Percentiles rank a stretch among this genome's conserved stretches.
These are phyloP conservation scores for Agrotis segetum DNA, from an alignment of 2,888 invertebrate genomes.

Conservation along the genomic window DNA sequence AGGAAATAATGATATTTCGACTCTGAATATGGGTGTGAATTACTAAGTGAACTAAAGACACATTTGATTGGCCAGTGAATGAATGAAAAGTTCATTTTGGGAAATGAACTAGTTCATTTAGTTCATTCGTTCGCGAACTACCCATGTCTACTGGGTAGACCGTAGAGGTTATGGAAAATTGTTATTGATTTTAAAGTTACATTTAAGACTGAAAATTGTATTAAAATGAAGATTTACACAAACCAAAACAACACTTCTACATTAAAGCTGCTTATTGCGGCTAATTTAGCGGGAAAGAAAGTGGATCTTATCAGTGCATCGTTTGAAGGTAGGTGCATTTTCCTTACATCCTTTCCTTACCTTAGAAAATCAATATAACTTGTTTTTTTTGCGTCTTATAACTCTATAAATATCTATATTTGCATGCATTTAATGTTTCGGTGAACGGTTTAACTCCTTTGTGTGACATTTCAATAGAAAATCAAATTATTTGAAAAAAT, in stretches of 20 bases:
- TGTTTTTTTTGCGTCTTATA: neutral
- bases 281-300: constrained; percentile 92
- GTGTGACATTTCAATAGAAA: neutral
- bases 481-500: neutral
- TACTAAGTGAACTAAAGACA: too few species aligned
- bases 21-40: too few species aligned
- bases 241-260: constrained; percentile 95
- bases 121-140: too few species aligned
- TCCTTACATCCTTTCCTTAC: constrained; percentile 23
- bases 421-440: constrained; percentile 20
- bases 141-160: constrained; percentile 55
- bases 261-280: constrained; percentile 93
- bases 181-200: constrained; percentile 55
- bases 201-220: constrained; percentile 66
- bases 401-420: neutral
- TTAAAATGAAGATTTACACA: constrained; percentile 93
- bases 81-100: too few species aligned
- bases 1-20: too few species aligned
- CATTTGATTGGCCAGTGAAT: too few species aligned
- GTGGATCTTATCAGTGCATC: constrained; percentile 91
- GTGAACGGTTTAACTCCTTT: neutral
- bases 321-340: constrained; percentile 90
- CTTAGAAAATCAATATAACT: constrained; percentile 1
- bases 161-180: constrained; percentile 64
- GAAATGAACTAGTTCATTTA: too few species aligned